Evolutionary conservation across 1,140 invertebrate genomes (phyloP).

Genomic region (Aricia agestis): DNA sequence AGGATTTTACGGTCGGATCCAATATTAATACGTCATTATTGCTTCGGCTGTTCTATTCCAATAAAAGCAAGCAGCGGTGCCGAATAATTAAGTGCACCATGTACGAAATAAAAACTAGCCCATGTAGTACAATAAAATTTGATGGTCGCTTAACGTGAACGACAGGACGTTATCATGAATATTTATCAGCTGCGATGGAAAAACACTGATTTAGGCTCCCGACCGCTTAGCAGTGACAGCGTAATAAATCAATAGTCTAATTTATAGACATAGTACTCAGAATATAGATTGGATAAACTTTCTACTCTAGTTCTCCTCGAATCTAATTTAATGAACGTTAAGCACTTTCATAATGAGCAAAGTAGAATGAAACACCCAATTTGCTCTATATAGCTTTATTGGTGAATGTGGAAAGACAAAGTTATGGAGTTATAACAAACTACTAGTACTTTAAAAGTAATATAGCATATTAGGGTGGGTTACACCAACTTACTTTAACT

Average conservation of each 20-base stretch:
- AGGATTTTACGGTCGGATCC: too few relatives aligned
- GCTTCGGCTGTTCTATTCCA: too few relatives aligned
- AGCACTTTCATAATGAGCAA: neutral
- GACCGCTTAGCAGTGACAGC: conserved; percentile 26
- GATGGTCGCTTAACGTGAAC: conserved; percentile 23
- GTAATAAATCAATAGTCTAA: conserved; percentile 42
- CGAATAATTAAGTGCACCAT: neutral
- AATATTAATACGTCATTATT: too few relatives aligned
- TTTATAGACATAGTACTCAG: conserved; percentile 11
- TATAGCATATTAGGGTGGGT: too few relatives aligned
- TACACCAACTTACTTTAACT: too few relatives aligned
- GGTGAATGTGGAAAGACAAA: too few relatives aligned
- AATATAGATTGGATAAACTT: neutral
- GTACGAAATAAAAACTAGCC: conserved; percentile 7
- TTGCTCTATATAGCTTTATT: neutral
- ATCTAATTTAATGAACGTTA: neutral
- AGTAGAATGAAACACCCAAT: too few relatives aligned
- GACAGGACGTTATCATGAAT: conserved; percentile 46
- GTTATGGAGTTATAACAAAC: too few relatives aligned
- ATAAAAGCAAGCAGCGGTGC: too few relatives aligned
- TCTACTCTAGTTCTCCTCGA: neutral
- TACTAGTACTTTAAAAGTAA: too few relatives aligned
- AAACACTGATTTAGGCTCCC: conserved; percentile 50
- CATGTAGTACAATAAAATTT: conserved; percentile 17
- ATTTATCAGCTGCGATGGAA: conserved; percentile 60